phyloP scores from a whole-genome alignment of 1,140 invertebrate genomes.

The Brachionus plicatilis region DNA sequence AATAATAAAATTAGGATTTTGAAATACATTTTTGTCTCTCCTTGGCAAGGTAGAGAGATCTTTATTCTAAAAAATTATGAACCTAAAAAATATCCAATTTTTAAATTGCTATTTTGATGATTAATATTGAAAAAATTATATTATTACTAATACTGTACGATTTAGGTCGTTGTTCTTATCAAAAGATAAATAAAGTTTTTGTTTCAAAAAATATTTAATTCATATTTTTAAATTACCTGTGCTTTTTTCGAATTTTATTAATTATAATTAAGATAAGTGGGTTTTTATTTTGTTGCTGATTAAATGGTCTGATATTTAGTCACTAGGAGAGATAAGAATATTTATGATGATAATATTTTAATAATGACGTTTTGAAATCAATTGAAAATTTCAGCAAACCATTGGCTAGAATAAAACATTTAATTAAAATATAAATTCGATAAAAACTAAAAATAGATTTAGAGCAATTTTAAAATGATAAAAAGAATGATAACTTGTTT shows the following conservation, averaged over 20 bases:
- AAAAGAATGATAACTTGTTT: too few species aligned
- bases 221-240: neutral
- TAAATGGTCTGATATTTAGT: neutral
- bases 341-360: neutral
- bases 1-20: neutral
- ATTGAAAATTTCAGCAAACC: neutral
- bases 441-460: neutral
- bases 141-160: neutral
- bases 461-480: neutral
- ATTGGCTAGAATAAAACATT: neutral
- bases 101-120: neutral
- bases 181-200: conserved; percentile 28
- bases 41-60: neutral
- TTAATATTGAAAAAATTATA: neutral
- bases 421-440: neutral
- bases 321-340: neutral
- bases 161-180: conserved; percentile 26
- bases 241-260: conserved; percentile 4
- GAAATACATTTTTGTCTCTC: neutral
- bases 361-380: neutral
- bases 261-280: conserved; percentile 33
- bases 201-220: neutral
- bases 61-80: neutral
- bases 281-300: neutral
- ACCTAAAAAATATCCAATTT: neutral